Conservation (phyloP, 2,113 vertebrate genomes). For the Pangasianodon hypophthalmus region DNA sequence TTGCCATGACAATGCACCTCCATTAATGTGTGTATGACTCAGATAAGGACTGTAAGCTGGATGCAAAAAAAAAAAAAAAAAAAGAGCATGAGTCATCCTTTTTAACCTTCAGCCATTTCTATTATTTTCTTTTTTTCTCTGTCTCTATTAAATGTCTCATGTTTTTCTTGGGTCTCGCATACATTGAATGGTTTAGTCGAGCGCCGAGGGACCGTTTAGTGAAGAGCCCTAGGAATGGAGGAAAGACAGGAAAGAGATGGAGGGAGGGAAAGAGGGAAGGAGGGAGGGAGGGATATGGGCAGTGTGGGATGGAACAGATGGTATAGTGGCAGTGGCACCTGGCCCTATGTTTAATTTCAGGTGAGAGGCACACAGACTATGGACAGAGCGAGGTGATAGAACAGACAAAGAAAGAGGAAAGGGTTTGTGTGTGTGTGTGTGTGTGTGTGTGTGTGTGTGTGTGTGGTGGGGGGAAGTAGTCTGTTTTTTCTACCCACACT, state of each 20-base stretch:
- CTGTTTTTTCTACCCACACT: slow-evolving; percentile 26
- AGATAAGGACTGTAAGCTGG: slow-evolving; percentile 21
- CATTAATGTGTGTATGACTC: slow-evolving; percentile 23
- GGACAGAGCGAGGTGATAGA: slow-evolving; percentile 15
- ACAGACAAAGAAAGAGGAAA: slow-evolving; percentile 26
- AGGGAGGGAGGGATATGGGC: slow-evolving; percentile 52
- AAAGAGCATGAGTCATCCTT: slow-evolving; percentile 12
- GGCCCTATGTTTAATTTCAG: slow-evolving; percentile 76
- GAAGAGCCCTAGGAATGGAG: slow-evolving; percentile 30
- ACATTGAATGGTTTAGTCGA: neutral
- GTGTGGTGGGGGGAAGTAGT: neutral
- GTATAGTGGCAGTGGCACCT: slow-evolving; percentile 70
- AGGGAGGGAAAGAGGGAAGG: neutral
- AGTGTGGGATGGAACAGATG: slow-evolving; percentile 66
- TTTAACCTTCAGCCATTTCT: slow-evolving; percentile 19
- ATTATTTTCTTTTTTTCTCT: neutral
- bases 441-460: slow-evolving; percentile 11
- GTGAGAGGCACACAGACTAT: slow-evolving; percentile 63
- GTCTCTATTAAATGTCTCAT: neutral
- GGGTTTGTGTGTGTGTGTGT: neutral
- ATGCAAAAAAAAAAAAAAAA: slow-evolving; percentile 27
- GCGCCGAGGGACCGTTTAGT: slow-evolving; percentile 33
- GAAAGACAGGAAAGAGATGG: slow-evolving; percentile 10
- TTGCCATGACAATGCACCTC: slow-evolving; percentile 22
- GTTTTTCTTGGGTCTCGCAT: neutral